phyloP scores from a whole-genome alignment of 2,113 vertebrate genomes.

The Lycaon pictus region DNA sequence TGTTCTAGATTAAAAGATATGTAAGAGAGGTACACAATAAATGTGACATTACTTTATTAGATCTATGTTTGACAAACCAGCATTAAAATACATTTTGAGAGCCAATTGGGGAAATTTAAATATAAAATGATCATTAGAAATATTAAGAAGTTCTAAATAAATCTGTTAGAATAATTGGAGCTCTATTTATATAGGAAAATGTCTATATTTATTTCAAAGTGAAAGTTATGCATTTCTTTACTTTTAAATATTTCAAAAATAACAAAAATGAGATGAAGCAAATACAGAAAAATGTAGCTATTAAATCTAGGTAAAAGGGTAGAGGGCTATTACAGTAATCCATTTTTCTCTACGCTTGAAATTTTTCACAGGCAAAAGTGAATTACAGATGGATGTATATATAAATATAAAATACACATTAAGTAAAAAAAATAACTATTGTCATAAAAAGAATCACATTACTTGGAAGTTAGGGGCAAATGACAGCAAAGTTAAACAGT shows the following conservation, averaged over 20 bases:
- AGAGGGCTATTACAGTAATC: not conserved
- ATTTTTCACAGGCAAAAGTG: not conserved
- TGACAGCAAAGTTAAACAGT: not conserved
- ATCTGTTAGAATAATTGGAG: not conserved
- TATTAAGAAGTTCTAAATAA: not conserved
- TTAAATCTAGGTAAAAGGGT: not conserved
- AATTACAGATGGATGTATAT: not conserved
- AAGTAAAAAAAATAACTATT: not conserved
- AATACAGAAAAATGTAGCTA: not conserved
- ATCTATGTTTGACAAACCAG: not conserved
- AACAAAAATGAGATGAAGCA: not conserved
- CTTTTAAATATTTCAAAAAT: not conserved
- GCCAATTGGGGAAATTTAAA: slow-evolving; percentile 11
- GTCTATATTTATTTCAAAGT: not conserved
- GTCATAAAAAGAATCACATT: not conserved
- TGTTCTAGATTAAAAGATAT: not conserved
- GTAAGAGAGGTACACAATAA: not conserved
- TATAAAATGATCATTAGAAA: not conserved
- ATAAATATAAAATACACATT: not conserved
- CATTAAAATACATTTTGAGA: not conserved
- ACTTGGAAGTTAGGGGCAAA: not conserved
- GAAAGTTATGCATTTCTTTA: not conserved
- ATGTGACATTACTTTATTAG: not conserved
- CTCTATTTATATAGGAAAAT: not conserved
- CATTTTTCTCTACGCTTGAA: not conserved